Percentiles rank a stretch among this genome's conserved stretches.
phyloP scores from a whole-genome alignment of 2,888 invertebrate species.

The Pandemis heparana region DNA sequence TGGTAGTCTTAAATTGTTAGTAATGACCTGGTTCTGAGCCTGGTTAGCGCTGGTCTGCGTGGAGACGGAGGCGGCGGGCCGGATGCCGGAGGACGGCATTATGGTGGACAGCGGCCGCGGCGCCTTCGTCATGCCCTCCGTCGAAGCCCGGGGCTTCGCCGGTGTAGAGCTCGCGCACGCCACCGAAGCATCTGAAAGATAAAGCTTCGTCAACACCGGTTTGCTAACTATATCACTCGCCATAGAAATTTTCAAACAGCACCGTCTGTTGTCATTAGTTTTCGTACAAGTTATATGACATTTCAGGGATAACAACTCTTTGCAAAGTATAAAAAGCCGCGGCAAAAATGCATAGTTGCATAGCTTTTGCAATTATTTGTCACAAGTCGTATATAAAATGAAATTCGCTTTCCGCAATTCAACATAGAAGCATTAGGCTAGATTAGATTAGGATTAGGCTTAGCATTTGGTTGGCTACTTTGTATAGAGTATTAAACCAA shows the following conservation, averaged over 20 bases:
- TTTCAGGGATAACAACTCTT: no score
- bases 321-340: no score
- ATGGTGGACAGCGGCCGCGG: constrained; percentile 85
- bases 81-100: constrained; percentile 86
- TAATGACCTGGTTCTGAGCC: constrained; percentile 78
- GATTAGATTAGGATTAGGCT: no score
- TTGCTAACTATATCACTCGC: neutral
- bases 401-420: neutral
- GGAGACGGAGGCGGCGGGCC: constrained; percentile 93
- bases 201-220: neutral
- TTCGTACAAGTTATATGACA: neutral
- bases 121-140: constrained; percentile 73
- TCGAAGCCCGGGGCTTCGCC: constrained; percentile 73
- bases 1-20: neutral
- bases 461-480: no score
- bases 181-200: constrained; percentile 65
- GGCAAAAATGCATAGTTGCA: no score
- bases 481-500: no score
- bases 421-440: neutral
- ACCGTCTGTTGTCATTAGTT: no score
- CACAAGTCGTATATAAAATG: neutral
- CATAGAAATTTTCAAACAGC: no score
- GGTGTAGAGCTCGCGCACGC: constrained; percentile 70
- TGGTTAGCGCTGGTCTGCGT: constrained; percentile 90
- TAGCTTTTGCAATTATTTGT: neutral